Conservation (phyloP, 2,113 vertebrate species). For the Psittacus erithacus region DNA sequence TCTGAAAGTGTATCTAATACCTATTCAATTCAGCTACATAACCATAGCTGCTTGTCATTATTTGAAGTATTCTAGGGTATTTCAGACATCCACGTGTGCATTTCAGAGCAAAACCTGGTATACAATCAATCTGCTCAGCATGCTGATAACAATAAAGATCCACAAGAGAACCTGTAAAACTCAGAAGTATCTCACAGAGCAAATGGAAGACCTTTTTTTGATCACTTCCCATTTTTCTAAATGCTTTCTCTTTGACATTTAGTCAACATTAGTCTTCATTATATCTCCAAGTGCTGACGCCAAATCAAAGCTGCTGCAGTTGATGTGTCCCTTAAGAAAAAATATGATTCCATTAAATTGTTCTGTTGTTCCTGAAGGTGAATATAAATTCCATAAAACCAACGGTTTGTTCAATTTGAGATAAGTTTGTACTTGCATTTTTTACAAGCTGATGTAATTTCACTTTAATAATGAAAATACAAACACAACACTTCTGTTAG, state of each 20-base stretch:
- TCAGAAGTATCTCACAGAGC: not conserved
- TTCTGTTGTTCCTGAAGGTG: not conserved
- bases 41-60: not conserved
- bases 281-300: not conserved
- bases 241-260: not conserved
- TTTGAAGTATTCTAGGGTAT: not conserved
- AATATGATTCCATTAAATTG: not conserved
- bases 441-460: not conserved
- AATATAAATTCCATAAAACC: not conserved
- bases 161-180: not conserved
- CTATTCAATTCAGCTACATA: not conserved
- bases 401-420: slow-evolving; percentile 23
- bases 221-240: not conserved
- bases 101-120: not conserved
- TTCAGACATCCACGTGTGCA: not conserved
- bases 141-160: not conserved
- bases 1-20: not conserved
- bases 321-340: not conserved
- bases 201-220: not conserved
- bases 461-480: slow-evolving; percentile 10
- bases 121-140: not conserved
- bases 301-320: not conserved
- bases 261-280: slow-evolving; percentile 4
- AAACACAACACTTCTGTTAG: not conserved
- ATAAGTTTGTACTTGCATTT: not conserved